Base-by-base conservation (phyloP, 64 coral and sea anemone species). In the Trachythela sp. region DNA sequence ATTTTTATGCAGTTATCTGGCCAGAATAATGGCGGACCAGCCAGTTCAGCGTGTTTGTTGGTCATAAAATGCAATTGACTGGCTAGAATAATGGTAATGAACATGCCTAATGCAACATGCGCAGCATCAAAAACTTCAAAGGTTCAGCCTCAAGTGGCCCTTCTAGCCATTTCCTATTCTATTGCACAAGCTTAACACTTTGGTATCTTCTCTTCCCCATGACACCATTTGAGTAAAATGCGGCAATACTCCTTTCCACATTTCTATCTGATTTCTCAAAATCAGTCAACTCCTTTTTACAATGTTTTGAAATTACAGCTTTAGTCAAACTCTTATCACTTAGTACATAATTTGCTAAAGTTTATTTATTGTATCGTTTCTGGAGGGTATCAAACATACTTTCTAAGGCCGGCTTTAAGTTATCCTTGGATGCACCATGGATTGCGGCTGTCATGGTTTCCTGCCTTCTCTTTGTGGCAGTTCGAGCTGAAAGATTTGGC, bases 201-300 rank as follows among this genome's bases (percentile, higher is more conserved):
- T 89, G 70, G 42, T 94, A 94, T 76, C 92, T 94, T 86, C 89
- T 54, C 35, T 94, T 94, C 2, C 93, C 90, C 87, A 92, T 86
- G 41, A 92, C 80, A 52, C 93, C 90, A 91, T 83, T 85, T 48
- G 86, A 49, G 50, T 94, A 92, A 48, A 89, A 94, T 8, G 70
- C 83, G 48, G 90, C 86, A 89, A 89, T 92, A 71, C 93, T 94
- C 75, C 90, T 91, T 48, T 42, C 56, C 15, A 84, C 50, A 84
- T 91, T 94, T 56, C 17, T 43, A 8, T 70, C 30, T 48, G 93
- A 94, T 9, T 80, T 68, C 77, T 92, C 87, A 89, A 94, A 94
- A 40, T 27, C 48, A 59, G 39, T 64, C 41, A 54, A 40, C 75
- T 89, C 87, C 32, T 50, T 32, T 34, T 89, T 86, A 18, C 20